phyloP scores from a whole-genome alignment of 2,888 invertebrate species.

The Ethmia dodecea region DNA sequence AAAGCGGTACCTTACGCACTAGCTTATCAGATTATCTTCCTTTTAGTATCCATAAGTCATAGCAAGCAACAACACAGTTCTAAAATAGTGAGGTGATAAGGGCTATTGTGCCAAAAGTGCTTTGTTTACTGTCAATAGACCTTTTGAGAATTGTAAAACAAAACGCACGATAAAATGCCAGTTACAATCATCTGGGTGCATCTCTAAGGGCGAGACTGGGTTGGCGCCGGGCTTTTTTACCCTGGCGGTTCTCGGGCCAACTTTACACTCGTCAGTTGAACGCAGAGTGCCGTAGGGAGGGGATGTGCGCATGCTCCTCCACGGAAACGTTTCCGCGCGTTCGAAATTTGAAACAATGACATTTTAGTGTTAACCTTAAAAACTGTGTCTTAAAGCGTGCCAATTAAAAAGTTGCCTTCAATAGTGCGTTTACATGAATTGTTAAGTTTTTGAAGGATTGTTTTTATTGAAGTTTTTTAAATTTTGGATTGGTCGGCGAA shows the following conservation, averaged over 20 bases:
- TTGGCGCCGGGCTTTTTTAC: conserved; percentile 76
- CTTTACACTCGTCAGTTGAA: conserved; percentile 52
- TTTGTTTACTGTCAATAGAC: conserved; percentile 5
- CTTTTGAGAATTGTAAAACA: not conserved
- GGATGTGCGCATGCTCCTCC: conserved; percentile 31
- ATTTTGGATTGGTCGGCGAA: conserved; percentile 31
- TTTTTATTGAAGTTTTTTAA: conserved; percentile 26
- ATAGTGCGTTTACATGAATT: conserved; percentile 32
- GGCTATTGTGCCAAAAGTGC: no score
- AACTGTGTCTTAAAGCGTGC: conserved; percentile 54
- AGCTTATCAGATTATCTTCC: no score
- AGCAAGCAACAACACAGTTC: not conserved
- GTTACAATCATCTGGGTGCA: conserved; percentile 42
- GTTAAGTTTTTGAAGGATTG: conserved; percentile 31
- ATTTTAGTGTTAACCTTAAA: conserved; percentile 17
- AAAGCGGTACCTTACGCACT: no score
- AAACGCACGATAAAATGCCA: conserved; percentile 43
- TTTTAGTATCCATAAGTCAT: no score
- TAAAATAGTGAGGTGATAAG: no score
- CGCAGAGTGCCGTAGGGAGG: conserved; percentile 35
- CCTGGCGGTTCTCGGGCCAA: conserved; percentile 47
- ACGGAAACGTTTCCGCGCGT: conserved; percentile 13
- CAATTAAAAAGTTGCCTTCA: conserved; percentile 34
- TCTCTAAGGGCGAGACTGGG: conserved; percentile 73
- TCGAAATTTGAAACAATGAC: conserved; percentile 24